Conservation (phyloP, 2,113 vertebrate genomes). For the Paralichthys olivaceus region DNA sequence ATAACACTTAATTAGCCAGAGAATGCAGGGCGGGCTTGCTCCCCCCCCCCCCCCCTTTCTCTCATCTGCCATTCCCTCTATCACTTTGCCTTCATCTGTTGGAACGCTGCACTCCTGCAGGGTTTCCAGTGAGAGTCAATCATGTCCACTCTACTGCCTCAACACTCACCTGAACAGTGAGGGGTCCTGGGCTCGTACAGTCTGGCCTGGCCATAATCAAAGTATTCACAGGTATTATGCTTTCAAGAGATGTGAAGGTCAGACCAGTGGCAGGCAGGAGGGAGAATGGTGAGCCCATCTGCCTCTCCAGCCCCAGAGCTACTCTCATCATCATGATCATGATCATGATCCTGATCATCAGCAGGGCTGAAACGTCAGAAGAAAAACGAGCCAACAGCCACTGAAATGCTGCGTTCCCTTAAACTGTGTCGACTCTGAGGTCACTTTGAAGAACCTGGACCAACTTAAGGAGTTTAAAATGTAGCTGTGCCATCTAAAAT, state of each 20-base stretch:
- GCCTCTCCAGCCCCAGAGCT: conserved; percentile 58
- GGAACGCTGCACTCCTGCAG: conserved; percentile 57
- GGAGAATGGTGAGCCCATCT: conserved; percentile 62
- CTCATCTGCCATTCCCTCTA: conserved; percentile 39
- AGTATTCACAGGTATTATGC: conserved; percentile 67
- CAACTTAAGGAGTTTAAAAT: conserved; percentile 4
- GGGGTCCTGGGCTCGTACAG: conserved; percentile 54
- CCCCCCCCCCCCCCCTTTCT: conserved; percentile 7
- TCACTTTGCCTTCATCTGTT: conserved; percentile 53
- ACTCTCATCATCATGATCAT: conserved; percentile 44
- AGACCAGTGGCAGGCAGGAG: conserved; percentile 29
- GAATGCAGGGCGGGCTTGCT: conserved; percentile 51
- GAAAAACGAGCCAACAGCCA: conserved; percentile 38
- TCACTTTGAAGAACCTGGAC: conserved; percentile 33
- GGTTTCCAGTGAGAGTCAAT: conserved; percentile 72
- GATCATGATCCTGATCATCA: conserved; percentile 40
- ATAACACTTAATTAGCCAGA: conserved; percentile 83
- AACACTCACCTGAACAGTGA: conserved; percentile 63
- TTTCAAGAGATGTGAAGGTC: conserved; percentile 68
- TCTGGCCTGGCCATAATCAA: conserved; percentile 62
- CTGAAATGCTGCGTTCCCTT: conserved; percentile 25
- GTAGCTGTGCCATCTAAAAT: not conserved
- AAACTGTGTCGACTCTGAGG: conserved; percentile 26
- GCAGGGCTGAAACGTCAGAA: conserved; percentile 38
- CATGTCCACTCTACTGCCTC: conserved; percentile 70